A percentile compares a stretch with the other conserved stretches of the same genome.
These are phyloP conservation scores for human (Homo sapiens) DNA, from an alignment of 2,113 vertebrate genomes.

Conservation along the genomic window GRCh38 chr4:60491001-60491500, in stretches of 20 bases:
- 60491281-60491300: not conserved
- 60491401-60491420: not conserved
- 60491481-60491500: not conserved
- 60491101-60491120: not conserved
- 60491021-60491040: not conserved
- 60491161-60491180: not conserved
- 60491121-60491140: not conserved
- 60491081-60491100: not conserved
- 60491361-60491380: not conserved
- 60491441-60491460: conserved; percentile 15
- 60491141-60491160: not conserved
- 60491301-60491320: not conserved
- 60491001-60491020: not conserved
- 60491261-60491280: not conserved
- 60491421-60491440: not conserved
- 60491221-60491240: not conserved
- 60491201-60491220: not conserved
- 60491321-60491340: not conserved
- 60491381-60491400: not conserved
- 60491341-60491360: not conserved
- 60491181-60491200: not conserved
- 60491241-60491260: not conserved
- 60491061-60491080: not conserved
- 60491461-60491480: not conserved
- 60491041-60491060: not conserved